These are phyloP conservation scores for Potorous gilbertii DNA, from an alignment of 2,797 vertebrate species.

Conservation along the genomic window DNA sequence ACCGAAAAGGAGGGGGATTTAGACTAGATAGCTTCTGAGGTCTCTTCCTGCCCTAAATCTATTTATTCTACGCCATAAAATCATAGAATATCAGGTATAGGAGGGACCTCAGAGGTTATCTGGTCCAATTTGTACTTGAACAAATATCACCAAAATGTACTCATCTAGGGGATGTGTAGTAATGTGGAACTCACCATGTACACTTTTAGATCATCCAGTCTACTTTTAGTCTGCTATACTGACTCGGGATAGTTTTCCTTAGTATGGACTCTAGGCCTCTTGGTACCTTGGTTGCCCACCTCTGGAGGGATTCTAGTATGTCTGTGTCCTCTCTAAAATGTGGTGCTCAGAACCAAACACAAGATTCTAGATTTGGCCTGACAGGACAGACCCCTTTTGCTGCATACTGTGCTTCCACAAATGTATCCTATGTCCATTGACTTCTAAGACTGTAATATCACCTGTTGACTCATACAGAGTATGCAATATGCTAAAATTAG, in stretches of 20 bases:
- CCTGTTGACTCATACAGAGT: neutral
- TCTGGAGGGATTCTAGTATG: neutral
- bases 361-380: neutral
- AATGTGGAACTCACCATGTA: neutral
- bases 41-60: neutral
- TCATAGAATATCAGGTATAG: neutral
- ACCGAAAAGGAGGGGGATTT: neutral
- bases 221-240: neutral
- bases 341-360: neutral
- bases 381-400: neutral
- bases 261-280: neutral
- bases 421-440: neutral
- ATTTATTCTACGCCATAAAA: neutral
- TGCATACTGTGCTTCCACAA: no score
- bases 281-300: neutral
- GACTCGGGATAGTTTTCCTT: neutral
- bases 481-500: neutral
- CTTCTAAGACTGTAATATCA: neutral
- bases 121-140: neutral
- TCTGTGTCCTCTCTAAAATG: neutral
- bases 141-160: neutral
- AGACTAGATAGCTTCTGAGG: neutral
- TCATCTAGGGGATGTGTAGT: neutral
- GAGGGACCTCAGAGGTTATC: neutral
- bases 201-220: neutral